Conservation (phyloP, 23 tunicate genomes). For the Styela clava region DNA sequence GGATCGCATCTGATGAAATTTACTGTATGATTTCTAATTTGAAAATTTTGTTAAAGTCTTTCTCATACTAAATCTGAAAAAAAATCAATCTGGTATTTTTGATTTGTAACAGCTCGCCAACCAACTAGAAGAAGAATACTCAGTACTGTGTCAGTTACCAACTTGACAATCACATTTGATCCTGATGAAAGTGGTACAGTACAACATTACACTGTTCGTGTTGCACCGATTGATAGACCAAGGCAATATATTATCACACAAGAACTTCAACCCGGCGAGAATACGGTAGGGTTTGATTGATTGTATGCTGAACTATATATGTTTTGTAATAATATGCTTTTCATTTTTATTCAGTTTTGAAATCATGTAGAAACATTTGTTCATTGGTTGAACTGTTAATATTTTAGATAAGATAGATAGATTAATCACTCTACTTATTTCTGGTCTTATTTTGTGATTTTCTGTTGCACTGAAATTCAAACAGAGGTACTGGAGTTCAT, state of each 20-base stretch:
- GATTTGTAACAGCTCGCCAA: not conserved
- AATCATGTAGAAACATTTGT: too few relatives aligned
- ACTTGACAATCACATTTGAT: not conserved
- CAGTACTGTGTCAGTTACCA: not conserved
- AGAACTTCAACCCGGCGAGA: not conserved
- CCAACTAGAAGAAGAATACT: not conserved
- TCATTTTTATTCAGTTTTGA: not conserved
- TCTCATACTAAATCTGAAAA: too few relatives aligned
- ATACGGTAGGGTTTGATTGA: not conserved
- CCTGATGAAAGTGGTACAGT: slow-evolving; percentile 16
- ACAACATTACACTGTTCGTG: not conserved
- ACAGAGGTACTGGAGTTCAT: too few relatives aligned
- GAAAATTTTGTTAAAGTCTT: too few relatives aligned
- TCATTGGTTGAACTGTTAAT: too few relatives aligned
- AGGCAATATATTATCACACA: slow-evolving; percentile 2
- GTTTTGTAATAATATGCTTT: not conserved
- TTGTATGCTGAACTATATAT: not conserved
- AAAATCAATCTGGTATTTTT: too few relatives aligned
- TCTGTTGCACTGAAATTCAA: too few relatives aligned
- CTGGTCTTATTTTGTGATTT: too few relatives aligned
- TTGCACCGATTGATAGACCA: not conserved
- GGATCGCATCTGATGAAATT: too few relatives aligned
- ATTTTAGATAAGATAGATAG: too few relatives aligned
- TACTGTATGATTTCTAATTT: too few relatives aligned
- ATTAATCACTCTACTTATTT: too few relatives aligned